A percentile compares a stretch with the other conserved stretches of the same genome.
Conservation (phyloP, 2,113 vertebrate genomes). For the Pelusios castaneus region DNA sequence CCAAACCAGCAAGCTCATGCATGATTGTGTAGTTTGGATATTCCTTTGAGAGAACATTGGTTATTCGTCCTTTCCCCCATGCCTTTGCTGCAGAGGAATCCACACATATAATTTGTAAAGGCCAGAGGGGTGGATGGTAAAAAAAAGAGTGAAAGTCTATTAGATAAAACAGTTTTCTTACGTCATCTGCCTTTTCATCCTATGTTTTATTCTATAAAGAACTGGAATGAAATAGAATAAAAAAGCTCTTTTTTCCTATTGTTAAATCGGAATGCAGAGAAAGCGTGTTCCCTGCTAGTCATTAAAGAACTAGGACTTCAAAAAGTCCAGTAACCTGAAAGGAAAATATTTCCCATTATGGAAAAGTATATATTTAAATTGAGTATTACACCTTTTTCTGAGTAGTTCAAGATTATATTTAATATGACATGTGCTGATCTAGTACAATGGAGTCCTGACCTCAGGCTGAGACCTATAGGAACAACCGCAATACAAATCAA, state of each 20-base stretch:
- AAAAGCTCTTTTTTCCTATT: background rate
- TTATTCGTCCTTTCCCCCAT: background rate
- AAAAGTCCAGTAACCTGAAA: background rate
- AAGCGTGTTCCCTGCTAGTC: background rate
- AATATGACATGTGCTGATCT: background rate
- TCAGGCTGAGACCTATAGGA: background rate
- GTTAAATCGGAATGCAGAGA: background rate
- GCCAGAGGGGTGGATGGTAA: background rate
- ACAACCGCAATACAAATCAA: background rate
- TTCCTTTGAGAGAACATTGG: background rate
- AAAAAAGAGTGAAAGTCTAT: background rate
- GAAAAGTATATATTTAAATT: background rate
- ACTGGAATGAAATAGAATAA: background rate
- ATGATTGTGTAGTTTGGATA: background rate
- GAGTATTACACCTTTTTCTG: accelerated
- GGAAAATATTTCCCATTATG: background rate
- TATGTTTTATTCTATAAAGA: background rate
- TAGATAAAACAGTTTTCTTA: background rate
- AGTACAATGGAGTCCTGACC: background rate
- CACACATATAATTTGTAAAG: background rate
- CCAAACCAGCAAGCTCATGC: background rate
- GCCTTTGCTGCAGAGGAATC: background rate
- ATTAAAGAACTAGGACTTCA: background rate
- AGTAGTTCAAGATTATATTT: background rate
- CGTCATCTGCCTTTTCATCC: background rate